Evolutionary conservation across 2,888 invertebrate genomes (phyloP).

Genomic region (Lycocerus yunnanus): DNA sequence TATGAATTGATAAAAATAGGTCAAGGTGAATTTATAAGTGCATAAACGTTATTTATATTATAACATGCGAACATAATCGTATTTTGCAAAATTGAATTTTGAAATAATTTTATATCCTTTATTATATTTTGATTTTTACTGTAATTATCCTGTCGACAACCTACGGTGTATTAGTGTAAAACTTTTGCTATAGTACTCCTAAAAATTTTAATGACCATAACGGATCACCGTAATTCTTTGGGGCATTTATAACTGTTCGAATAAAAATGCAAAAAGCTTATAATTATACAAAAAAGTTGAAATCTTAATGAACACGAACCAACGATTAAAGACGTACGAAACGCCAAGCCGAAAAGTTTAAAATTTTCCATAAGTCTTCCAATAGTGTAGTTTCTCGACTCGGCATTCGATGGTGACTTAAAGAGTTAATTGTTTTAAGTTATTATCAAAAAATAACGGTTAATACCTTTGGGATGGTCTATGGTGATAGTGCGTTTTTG

Average conservation of each 20-base stretch:
- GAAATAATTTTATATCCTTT: background rate
- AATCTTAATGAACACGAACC: background rate
- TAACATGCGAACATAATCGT: background rate
- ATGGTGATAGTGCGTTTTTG: background rate
- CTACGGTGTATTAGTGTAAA: background rate
- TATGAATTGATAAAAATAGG: background rate
- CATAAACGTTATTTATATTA: background rate
- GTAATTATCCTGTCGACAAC: background rate
- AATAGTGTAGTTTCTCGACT: background rate
- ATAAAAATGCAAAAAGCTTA: background rate
- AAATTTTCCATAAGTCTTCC: background rate
- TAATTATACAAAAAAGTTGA: background rate
- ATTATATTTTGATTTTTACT: background rate
- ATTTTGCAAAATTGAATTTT: background rate
- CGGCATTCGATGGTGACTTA: background rate
- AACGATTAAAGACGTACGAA: background rate
- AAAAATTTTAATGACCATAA: background rate
- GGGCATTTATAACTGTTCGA: background rate
- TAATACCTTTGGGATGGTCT: background rate
- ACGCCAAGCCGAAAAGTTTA: background rate
- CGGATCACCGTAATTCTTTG: background rate
- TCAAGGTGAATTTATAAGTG: background rate
- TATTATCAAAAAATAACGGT: background rate
- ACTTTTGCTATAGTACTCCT: background rate
- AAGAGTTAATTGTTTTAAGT: background rate